Percentiles rank a stretch among this genome's conserved stretches.
Conservation (phyloP, 1,140 invertebrate genomes). For the Panagrolaimus sp. region DNA sequence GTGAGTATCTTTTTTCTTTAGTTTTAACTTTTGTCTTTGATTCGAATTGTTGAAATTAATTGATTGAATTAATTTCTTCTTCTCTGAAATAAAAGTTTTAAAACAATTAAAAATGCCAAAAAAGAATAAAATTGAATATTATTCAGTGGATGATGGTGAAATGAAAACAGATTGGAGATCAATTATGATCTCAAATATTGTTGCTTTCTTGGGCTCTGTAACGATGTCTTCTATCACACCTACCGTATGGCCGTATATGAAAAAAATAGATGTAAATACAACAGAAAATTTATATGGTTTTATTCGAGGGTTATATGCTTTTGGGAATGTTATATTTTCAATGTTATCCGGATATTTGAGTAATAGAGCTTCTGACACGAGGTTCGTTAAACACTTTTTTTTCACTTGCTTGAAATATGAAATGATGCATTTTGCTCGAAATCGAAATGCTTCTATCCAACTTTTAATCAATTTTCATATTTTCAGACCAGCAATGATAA, state of each 20-base stretch:
- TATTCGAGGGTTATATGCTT: slow-evolving; percentile 38
- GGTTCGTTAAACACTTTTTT: too few relatives aligned
- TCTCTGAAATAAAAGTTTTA: too few relatives aligned
- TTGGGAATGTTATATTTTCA: slow-evolving; percentile 37
- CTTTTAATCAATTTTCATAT: too few relatives aligned
- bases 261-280: slow-evolving; percentile 25
- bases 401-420: slow-evolving; percentile 24
- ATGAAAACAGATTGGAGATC: slow-evolving; percentile 31
- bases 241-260: slow-evolving; percentile 43
- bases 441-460: too few relatives aligned
- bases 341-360: slow-evolving; percentile 37
- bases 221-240: slow-evolving; percentile 27
- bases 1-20: too few relatives aligned
- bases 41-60: too few relatives aligned
- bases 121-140: too few relatives aligned
- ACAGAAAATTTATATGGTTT: slow-evolving; percentile 47
- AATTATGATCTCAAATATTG: slow-evolving; percentile 43
- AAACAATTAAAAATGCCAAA: too few relatives aligned
- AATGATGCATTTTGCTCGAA: too few relatives aligned
- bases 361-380: slow-evolving; percentile 35
- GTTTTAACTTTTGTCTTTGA: too few relatives aligned
- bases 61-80: too few relatives aligned
- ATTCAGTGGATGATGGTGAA: too few relatives aligned
- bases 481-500: slow-evolving; percentile 40
- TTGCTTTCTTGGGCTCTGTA: slow-evolving; percentile 37